Evolutionary conservation across 2,797 vertebrate genomes (phyloP), one percentile per base, ranked within the genome.

Genomic region (Chanos chanos): DNA sequence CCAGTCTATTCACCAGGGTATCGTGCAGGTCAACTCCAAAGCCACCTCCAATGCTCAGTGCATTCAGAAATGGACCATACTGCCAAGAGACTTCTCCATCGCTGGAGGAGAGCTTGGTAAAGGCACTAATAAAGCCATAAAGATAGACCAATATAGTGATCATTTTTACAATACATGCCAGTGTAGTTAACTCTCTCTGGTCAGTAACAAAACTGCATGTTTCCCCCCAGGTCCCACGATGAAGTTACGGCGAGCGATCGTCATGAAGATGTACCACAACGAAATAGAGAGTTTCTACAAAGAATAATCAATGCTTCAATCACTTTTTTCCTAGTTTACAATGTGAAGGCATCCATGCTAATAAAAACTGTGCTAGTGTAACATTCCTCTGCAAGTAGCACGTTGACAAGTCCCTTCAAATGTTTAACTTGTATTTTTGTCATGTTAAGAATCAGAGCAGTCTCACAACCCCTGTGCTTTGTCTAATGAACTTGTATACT

Each of bases 91-190:
- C 70, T 96, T 95, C 61, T 95, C 93, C 34, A 86, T 95, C 70
- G 77, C 83, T 0, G 92, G 92, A 8, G 92, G 92, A 80, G 94
- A 94, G 73, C 60, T 94, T 48, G 93, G 94, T 94, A 85, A 80
- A 87, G 18, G 15, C 5, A 30, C 21, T 47, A 7, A n/a, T 19
- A 13, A 36, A 15, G 5, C 6, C 2, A 12, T 36, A 5, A 36
- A 36, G n/a, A 2, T 16, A 13, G 37, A 5, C 37, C 5, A 16
- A 6, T 37, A 15, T 37, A 15, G 13, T 16, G 1, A 2, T 4
- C 5, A 37, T 37, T 30, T 2, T 27, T 2, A 1, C 34, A n/a
- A n/a, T n/a, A n/a, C n/a, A n/a, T n/a, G n/a, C n/a, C n/a, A n/a
- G n/a, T n/a, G n/a, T n/a, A n/a, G n/a, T n/a, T n/a, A n/a, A n/a